Base-by-base conservation (phyloP, 2,113 vertebrate genomes). In the Campylomormyrus tamandua region DNA sequence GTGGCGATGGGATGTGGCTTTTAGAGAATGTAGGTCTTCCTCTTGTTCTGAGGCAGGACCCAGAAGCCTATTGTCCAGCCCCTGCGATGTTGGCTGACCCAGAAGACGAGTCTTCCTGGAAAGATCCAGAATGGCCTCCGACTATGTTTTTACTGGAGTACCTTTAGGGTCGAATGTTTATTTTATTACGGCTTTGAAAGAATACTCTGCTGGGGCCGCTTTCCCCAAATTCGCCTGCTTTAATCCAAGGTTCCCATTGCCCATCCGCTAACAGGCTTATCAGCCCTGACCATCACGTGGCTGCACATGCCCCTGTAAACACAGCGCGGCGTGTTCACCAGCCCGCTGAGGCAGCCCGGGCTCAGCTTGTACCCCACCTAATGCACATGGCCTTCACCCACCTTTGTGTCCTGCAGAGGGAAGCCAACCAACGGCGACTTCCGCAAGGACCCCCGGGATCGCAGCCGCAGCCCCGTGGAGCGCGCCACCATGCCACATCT, bases 381-480 rank as follows among this genome's bases (percentile, higher is more conserved):
- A 27, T 70, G n/a, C n/a, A 13, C 62, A 70, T 17, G 35, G 35
- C 35, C 89, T n/a, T 46, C 9, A 46, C 21, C 39, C 21, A 84
- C 45, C 50, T 15, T 35, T 35, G 27, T 87, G 85, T 53, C 45
- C 91, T 45, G 39, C 91, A 98, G 97, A 96, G 97, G 93, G 92
- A 99, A 99, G 95, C 93, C 98, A 1, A 93, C 95, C 91, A 98
- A 97, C 1, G 98, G 97, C 83, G 98, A 99, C 90, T 99, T 97
- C 90, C 96, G 98, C 8, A 98, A 97, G 94, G 98, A 99, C 94
- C 96, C 94, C 83, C 94, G 97, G 52, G 97, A 97, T 46, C 95
- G 95, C 19, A 99, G 97, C 95, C 97, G 97, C 91, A 99, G 98
- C 94, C 98, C 98, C 15, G 96, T 97, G 0, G 98, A 99, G 93